These are phyloP conservation scores for Callinectes sapidus DNA, from an alignment of 2,888 invertebrate species.

Conservation along the genomic window DNA sequence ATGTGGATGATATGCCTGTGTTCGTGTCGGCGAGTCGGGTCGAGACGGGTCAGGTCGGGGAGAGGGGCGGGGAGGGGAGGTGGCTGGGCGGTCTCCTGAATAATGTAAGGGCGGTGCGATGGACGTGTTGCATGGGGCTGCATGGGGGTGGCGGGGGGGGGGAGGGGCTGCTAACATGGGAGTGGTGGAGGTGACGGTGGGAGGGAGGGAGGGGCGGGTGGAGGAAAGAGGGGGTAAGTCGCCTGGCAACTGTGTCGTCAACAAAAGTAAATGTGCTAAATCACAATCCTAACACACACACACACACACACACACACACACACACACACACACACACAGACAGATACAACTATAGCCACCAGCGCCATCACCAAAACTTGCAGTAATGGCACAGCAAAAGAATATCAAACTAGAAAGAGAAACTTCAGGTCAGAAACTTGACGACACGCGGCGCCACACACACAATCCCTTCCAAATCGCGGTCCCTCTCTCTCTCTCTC, in stretches of 20 bases:
- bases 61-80: not conserved
- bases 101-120: constrained; percentile 17
- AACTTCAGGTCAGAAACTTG: not conserved
- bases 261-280: not conserved
- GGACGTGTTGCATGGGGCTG: constrained; percentile 12
- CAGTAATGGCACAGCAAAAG: not conserved
- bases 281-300: not conserved
- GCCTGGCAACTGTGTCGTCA: constrained; percentile 16
- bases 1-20: too few species aligned
- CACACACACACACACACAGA: constrained; percentile 13
- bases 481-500: too few species aligned
- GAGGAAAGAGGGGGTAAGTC: not conserved
- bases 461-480: too few species aligned
- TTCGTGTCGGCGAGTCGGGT: not conserved
- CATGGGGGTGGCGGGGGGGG: not conserved
- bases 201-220: not conserved
- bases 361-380: not conserved
- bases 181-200: not conserved
- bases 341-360: not conserved
- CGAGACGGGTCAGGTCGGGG: not conserved
- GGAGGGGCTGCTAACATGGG: not conserved
- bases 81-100: not conserved
- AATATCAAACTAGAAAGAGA: not conserved
- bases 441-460: too few species aligned
- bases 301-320: not conserved